These are phyloP conservation scores for Mustela erminea DNA, from an alignment of 2,797 vertebrate genomes.

Conservation along the genomic window DNA sequence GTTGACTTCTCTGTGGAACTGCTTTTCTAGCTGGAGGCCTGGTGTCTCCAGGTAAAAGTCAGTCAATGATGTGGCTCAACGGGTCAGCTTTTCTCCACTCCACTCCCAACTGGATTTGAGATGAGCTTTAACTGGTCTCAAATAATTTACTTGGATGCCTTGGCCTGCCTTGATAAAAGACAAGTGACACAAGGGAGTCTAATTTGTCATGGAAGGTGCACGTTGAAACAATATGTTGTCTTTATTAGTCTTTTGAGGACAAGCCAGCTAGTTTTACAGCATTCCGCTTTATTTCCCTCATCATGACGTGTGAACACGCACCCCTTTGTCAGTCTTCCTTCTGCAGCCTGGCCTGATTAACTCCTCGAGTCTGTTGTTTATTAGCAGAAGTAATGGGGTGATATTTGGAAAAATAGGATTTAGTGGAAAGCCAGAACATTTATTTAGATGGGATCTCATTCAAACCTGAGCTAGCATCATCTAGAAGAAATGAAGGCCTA, in stretches of 20 bases:
- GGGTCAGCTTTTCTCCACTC: not conserved
- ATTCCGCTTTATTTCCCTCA: conserved; percentile 30
- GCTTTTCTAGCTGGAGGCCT: not conserved
- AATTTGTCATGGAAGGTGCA: not conserved
- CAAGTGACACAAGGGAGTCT: not conserved
- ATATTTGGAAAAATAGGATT: conserved; percentile 8
- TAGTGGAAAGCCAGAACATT: not conserved
- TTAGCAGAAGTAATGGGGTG: not conserved
- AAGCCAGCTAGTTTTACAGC: not conserved
- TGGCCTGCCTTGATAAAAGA: not conserved
- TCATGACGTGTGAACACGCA: not conserved
- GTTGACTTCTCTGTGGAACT: not conserved
- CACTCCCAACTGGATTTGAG: not conserved
- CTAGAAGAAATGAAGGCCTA: not conserved
- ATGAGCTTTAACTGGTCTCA: not conserved
- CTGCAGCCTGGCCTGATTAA: not conserved
- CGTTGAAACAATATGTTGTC: not conserved
- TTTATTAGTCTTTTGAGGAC: not conserved
- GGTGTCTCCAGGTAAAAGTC: not conserved
- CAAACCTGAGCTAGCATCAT: not conserved
- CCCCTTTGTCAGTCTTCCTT: not conserved
- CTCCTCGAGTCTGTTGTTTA: not conserved
- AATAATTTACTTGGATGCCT: not conserved
- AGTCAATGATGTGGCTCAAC: not conserved
- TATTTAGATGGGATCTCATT: not conserved